Evolutionary conservation across 1,140 invertebrate genomes (phyloP).

Genomic region (Plodia interpunctella): DNA sequence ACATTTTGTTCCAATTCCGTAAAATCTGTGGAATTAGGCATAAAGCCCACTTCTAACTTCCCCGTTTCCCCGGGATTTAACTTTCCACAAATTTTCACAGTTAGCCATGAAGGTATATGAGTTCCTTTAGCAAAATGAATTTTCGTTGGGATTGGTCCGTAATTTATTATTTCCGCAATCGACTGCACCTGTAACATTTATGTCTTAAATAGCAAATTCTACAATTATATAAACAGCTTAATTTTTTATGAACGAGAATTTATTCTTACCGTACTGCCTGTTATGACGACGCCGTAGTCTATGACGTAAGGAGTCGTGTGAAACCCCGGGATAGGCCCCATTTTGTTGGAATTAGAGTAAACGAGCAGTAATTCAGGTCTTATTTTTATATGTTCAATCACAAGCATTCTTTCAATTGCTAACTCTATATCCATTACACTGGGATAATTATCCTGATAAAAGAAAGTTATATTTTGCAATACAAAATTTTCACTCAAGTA

Average conservation of each 20-base stretch:
- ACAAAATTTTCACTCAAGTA: conserved; percentile 1
- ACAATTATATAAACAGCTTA: too few relatives aligned
- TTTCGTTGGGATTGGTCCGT: conserved; percentile 56
- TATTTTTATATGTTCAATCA: conserved; percentile 44
- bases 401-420: conserved; percentile 56
- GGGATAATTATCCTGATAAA: conserved; percentile 54
- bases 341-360: conserved; percentile 35
- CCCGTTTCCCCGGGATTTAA: conserved; percentile 54
- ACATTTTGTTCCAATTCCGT: conserved; percentile 54
- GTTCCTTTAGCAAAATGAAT: conserved; percentile 52
- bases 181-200: conserved; percentile 46
- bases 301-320: conserved; percentile 53
- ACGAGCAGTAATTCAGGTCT: conserved; percentile 45
- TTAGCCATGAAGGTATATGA: conserved; percentile 43
- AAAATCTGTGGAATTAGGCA: conserved; percentile 49
- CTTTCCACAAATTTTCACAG: conserved; percentile 57
- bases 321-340: conserved; percentile 54
- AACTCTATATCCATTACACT: conserved; percentile 62
- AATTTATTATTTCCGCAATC: conserved; percentile 56
- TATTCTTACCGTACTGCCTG: conserved; percentile 51
- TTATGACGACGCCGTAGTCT: conserved; percentile 65
- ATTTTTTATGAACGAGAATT: too few relatives aligned
- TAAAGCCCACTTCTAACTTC: conserved; percentile 53
- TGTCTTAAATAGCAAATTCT: not conserved
- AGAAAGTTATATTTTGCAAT: conserved; percentile 7